phyloP scores from a whole-genome alignment of 2,797 vertebrate species.

The Cyclopterus lumpus region DNA sequence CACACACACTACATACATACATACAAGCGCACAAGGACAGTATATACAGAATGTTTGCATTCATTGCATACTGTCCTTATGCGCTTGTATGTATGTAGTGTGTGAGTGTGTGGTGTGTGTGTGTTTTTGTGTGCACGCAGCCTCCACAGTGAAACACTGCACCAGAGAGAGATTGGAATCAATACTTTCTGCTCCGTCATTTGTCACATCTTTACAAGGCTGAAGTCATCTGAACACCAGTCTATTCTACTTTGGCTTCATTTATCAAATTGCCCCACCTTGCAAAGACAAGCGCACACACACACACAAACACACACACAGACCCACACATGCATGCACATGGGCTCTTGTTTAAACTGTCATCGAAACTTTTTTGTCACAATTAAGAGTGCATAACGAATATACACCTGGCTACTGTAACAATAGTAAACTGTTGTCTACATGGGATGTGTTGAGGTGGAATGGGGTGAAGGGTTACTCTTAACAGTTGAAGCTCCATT shows the following conservation, averaged over 20 bases:
- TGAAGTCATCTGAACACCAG: constrained; percentile 89
- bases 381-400: constrained; percentile 19
- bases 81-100: constrained; percentile 20
- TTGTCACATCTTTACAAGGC: constrained; percentile 99
- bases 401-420: neutral
- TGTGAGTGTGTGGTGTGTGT: constrained; percentile 26
- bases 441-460: neutral
- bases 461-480: neutral
- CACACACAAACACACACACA: constrained; percentile 18
- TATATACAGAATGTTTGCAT: constrained; percentile 30
- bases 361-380: constrained; percentile 16
- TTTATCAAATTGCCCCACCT: constrained; percentile 92
- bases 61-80: constrained; percentile 42
- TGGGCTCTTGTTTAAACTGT: constrained; percentile 9
- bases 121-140: constrained; percentile 67
- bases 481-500: neutral
- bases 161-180: constrained; percentile 95
- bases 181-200: constrained; percentile 97
- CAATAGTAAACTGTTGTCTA: neutral
- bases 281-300: constrained; percentile 48
- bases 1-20: constrained; percentile 29
- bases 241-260: constrained; percentile 95
- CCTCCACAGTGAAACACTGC: constrained; percentile 93
- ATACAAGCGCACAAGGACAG: constrained; percentile 10
- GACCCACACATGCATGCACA: constrained; percentile 21